Evolutionary conservation across 2,797 vertebrate species (phyloP).

Genomic region (Sphaeramia orbicularis): DNA sequence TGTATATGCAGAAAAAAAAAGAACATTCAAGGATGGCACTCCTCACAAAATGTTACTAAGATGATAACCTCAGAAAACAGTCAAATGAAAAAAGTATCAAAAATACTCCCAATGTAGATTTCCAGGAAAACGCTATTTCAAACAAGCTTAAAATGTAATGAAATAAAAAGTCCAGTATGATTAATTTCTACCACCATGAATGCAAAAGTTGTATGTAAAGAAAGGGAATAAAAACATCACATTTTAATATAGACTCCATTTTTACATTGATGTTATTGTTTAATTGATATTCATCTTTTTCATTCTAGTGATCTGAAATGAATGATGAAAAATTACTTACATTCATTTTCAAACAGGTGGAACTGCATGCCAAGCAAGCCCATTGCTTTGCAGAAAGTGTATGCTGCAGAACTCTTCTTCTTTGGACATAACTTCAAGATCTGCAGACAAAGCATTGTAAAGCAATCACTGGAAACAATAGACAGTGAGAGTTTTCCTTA

Average conservation of each 20-base stretch:
- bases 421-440: slow-evolving; percentile 99
- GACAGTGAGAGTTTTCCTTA: not conserved
- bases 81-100: not conserved
- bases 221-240: not conserved
- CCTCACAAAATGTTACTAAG: not conserved
- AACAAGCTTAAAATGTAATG: too few species aligned
- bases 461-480: not conserved
- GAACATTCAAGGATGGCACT: not conserved
- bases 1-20: slow-evolving; percentile 5
- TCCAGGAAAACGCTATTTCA: not conserved
- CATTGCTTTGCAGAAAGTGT: slow-evolving; percentile 96
- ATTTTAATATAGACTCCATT: too few species aligned
- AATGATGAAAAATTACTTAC: slow-evolving; percentile 82
- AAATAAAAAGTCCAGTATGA: not conserved
- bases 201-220: not conserved
- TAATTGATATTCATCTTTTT: not conserved
- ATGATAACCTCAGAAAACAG: too few species aligned
- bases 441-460: slow-evolving; percentile 72
- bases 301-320: not conserved
- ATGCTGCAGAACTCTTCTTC: slow-evolving; percentile 98
- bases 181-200: not conserved
- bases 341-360: slow-evolving; percentile 97
- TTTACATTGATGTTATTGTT: not conserved
- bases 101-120: not conserved
- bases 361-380: slow-evolving; percentile 98